Base-by-base conservation (phyloP, 2,888 invertebrate species). In the Gymnosoma rotundatum region DNA sequence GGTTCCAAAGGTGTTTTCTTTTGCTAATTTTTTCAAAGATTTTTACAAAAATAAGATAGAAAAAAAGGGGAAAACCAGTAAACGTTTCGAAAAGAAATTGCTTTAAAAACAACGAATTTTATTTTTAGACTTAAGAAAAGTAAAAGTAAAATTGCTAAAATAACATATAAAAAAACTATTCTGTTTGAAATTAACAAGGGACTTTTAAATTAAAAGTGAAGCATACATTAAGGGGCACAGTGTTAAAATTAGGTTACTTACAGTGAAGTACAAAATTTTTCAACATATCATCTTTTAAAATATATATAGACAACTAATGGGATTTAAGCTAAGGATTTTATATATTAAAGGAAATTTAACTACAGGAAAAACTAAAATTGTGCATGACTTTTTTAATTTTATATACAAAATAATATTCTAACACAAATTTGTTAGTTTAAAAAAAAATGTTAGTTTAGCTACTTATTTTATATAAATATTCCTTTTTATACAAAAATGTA, bases 1-100 rank as follows among this genome's bases (percentile, higher is more conserved):
- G 20, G 25, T 52, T 67, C 25, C 25, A 45, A 45, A 78, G 32
- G 60, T 54, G 78, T 69, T 69, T 45, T 42, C 18, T 42, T 61
- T 54, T 61, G 6, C 60, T 69, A 45, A 42, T n/a, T 10, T 10
- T 52, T 45, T 42, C 25, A 48, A 48, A 16, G 45, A 42, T 12
- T 42, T 42, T 10, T 12, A 42, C 3, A 1, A 48, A 48, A 48
- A 16, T 14, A n/a, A 36, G 14, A 38, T 25, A n/a, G 1, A 12
- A n/a, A 8, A 38, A 21, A 16, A 52, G 8, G 12, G 2, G 42
- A 4, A 42, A 42, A 42, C 12, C 7, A 42, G 12, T 12, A 42
- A 42, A 38, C 52, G 20, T 52, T 56, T 18, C 16, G 16, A 56
- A 8, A 38, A 32, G 32, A 67, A 54, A 67, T 54, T 38, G 54